Conservation (phyloP, 2,113 vertebrate species). For the Sphyrna mokarran region DNA sequence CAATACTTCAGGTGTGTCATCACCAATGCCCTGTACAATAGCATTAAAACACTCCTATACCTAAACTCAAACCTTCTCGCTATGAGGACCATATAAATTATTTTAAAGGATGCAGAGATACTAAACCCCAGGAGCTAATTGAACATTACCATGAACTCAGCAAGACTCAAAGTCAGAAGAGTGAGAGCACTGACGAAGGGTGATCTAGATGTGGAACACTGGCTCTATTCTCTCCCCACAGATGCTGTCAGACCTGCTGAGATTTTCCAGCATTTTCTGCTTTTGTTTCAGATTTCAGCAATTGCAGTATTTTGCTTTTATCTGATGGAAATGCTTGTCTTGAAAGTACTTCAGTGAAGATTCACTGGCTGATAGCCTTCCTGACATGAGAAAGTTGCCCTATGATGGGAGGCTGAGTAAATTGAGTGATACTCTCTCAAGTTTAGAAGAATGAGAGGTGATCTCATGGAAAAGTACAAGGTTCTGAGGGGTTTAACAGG, state of each 20-base stretch:
- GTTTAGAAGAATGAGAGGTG: background rate
- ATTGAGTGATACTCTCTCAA: background rate
- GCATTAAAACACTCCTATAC: too few species aligned
- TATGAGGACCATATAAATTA: background rate
- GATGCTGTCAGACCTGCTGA: too few species aligned
- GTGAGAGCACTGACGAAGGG: background rate
- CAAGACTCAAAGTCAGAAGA: background rate
- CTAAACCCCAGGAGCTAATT: background rate
- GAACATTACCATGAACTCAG: background rate
- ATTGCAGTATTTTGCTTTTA: too few species aligned
- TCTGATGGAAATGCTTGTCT: background rate
- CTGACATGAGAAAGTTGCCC: background rate
- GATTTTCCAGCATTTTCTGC: too few species aligned
- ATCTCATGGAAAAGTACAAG: background rate
- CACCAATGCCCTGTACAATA: too few species aligned
- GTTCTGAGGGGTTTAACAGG: too few species aligned
- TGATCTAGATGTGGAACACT: too few species aligned
- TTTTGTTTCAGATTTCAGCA: too few species aligned
- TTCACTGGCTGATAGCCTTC: background rate
- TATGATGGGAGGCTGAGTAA: background rate
- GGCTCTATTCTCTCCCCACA: too few species aligned
- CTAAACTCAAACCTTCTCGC: too few species aligned
- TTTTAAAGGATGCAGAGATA: background rate
- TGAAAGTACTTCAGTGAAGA: background rate
- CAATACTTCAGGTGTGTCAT: too few species aligned